Conservation (phyloP, 1,140 invertebrate species). For the Holotrichia oblita region DNA sequence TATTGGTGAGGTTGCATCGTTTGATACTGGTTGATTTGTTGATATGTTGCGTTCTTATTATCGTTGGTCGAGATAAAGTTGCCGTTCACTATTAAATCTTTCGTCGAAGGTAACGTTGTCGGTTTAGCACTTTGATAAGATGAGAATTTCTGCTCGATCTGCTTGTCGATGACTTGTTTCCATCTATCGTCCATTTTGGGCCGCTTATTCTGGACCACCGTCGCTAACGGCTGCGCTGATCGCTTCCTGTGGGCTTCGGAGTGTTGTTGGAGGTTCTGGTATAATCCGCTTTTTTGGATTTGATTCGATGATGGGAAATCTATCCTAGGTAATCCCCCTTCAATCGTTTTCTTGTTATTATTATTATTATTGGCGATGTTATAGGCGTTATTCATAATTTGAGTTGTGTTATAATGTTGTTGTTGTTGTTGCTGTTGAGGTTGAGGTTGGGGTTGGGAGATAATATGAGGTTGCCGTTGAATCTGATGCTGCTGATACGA, state of each 20-base stretch:
- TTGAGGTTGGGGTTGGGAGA: not conserved
- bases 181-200: constrained; percentile 64
- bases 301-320: constrained; percentile 49
- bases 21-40: constrained; percentile 45
- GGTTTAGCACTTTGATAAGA: constrained; percentile 47
- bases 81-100: constrained; percentile 50
- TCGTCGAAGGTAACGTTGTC: not conserved
- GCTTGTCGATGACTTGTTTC: constrained; percentile 65
- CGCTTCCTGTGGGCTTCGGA: constrained; percentile 57
- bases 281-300: not conserved
- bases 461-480: constrained; percentile 26
- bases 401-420: not conserved
- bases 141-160: constrained; percentile 66
- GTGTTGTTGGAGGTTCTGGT: constrained; percentile 20
- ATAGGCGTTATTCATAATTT: not conserved
- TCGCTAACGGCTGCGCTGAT: constrained; percentile 55
- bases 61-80: constrained; percentile 42
- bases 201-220: constrained; percentile 61
- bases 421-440: not conserved
- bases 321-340: constrained; percentile 48
- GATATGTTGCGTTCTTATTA: constrained; percentile 8
- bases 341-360: constrained; percentile 36
- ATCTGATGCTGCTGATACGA: not conserved
- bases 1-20: constrained; percentile 22
- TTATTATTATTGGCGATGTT: constrained; percentile 20